Conservation (phyloP, 2,888 invertebrate genomes). For the Rhabditophanes sp. region DNA sequence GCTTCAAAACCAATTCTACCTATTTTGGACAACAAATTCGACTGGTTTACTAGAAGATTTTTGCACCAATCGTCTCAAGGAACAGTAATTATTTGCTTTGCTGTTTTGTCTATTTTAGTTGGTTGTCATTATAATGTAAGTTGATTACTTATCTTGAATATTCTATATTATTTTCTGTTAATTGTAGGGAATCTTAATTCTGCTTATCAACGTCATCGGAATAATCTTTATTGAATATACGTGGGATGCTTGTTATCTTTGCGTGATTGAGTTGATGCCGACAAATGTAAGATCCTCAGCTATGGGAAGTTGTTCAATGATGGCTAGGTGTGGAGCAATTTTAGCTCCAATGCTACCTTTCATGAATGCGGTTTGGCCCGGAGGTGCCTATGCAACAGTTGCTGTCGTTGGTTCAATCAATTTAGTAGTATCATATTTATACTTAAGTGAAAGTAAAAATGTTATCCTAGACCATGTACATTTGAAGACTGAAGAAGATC, state of each 20-base stretch:
- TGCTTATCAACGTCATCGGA: conserved; percentile 35
- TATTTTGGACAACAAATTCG: too few relatives aligned
- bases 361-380: too few relatives aligned
- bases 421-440: too few relatives aligned
- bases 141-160: conserved; percentile 1
- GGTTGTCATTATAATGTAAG: conserved; percentile 18
- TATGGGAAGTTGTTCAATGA: conserved; percentile 31
- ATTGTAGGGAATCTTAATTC: conserved; percentile 29
- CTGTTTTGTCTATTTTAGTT: conserved; percentile 26
- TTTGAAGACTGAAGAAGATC: too few relatives aligned
- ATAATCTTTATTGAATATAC: conserved; percentile 42
- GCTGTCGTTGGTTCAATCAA: too few relatives aligned
- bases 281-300: conserved; percentile 28
- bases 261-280: conserved; percentile 37
- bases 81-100: conserved; percentile 34
- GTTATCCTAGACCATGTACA: too few relatives aligned
- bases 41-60: conserved; percentile 33
- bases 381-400: too few relatives aligned
- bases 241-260: conserved; percentile 42
- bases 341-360: conserved; percentile 28
- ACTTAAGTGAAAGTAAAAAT: too few relatives aligned
- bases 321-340: conserved; percentile 37
- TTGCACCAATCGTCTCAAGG: conserved; percentile 37
- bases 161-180: too few relatives aligned
- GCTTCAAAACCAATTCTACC: too few relatives aligned